A percentile compares a stretch with the other conserved stretches of the same genome.
phyloP scores from a whole-genome alignment of 2,888 invertebrate species.

The Eupithecia exiguata region DNA sequence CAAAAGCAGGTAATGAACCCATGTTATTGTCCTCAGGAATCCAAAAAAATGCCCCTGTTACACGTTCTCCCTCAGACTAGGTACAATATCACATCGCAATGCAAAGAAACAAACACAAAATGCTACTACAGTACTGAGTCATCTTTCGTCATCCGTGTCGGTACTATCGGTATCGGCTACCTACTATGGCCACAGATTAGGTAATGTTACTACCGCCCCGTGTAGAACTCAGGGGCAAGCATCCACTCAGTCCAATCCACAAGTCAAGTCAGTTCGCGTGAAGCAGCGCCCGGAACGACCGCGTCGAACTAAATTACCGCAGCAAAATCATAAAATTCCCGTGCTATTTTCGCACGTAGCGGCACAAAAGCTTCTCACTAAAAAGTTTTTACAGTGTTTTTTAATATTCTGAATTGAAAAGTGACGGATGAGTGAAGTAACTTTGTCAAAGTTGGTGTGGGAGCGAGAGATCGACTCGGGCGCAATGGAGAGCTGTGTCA shows the following conservation, averaged over 20 bases:
- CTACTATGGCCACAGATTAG: background rate
- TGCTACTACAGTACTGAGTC: constrained; percentile 74
- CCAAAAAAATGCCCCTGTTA: constrained; percentile 24
- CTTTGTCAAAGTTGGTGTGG: constrained; percentile 71
- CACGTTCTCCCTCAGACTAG: background rate
- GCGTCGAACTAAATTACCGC: constrained; percentile 62
- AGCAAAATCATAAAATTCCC: constrained; percentile 34
- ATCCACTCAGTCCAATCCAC: background rate
- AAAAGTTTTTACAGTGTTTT: constrained; percentile 45
- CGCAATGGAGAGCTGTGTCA: constrained; percentile 78
- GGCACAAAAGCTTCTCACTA: constrained; percentile 47
- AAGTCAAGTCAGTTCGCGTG: constrained; percentile 72
- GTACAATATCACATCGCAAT: constrained; percentile 47
- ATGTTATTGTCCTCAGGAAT: constrained; percentile 12
- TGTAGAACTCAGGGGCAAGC: background rate
- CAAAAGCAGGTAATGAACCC: constrained; percentile 17
- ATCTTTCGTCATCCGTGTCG: constrained; percentile 66
- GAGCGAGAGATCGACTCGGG: constrained; percentile 63
- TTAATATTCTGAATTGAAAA: constrained; percentile 53
- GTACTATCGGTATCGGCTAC: background rate
- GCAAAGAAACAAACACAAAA: constrained; percentile 60
- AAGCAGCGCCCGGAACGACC: constrained; percentile 68
- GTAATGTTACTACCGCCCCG: background rate
- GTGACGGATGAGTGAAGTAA: constrained; percentile 79
- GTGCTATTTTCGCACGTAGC: constrained; percentile 65